A percentile compares a stretch with the other conserved stretches of the same genome.
Conservation (phyloP, 2,113 vertebrate genomes). For the Tinamus guttatus region DNA sequence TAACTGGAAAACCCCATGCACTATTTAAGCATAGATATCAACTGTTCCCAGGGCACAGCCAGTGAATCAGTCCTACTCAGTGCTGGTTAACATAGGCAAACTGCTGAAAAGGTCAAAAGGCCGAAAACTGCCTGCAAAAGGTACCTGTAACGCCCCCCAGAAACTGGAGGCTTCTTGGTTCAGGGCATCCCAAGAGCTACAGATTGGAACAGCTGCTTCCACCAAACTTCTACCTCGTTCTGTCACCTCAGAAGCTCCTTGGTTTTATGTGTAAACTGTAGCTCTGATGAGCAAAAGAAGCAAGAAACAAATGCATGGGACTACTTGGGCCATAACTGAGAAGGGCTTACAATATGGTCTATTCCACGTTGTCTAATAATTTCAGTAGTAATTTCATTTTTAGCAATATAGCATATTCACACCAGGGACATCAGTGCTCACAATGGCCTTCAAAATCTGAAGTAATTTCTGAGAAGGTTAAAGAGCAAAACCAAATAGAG, state of each 20-base stretch:
- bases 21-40: fast-evolving
- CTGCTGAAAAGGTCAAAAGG: background rate
- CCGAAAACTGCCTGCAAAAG: background rate
- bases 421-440: background rate
- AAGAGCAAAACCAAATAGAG: background rate
- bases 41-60: background rate
- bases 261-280: background rate
- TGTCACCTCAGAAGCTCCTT: background rate
- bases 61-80: fast-evolving
- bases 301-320: background rate
- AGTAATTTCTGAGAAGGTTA: background rate
- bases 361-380: background rate
- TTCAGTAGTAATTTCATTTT: background rate
- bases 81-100: background rate
- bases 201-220: background rate
- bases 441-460: background rate
- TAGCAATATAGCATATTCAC: background rate
- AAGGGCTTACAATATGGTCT: background rate
- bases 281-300: background rate
- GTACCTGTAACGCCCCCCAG: background rate
- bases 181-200: background rate
- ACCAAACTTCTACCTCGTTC: background rate
- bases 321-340: background rate
- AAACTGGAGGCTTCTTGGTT: background rate
- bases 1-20: background rate